A percentile compares a stretch with the other conserved stretches of the same genome.
Conservation (phyloP, 2,797 vertebrate genomes). For the Acanthurus tractus region DNA sequence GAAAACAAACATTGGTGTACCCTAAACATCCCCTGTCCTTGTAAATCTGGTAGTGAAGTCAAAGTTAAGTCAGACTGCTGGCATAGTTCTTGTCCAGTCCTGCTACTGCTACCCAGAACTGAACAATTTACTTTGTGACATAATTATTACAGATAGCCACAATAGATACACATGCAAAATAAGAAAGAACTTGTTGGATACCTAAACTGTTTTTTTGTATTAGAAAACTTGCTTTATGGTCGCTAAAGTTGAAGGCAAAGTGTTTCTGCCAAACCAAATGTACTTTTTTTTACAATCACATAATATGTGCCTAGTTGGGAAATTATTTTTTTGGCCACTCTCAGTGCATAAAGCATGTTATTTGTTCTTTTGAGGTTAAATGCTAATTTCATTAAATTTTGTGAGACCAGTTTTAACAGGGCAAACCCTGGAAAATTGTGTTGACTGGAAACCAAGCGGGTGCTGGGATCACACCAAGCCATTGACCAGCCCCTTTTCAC, state of each 20-base stretch:
- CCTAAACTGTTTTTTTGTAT: not conserved
- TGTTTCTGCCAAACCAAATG: not conserved
- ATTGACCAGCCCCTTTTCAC: slow-evolving; percentile 88
- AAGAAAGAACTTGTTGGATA: not conserved
- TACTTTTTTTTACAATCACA: not conserved
- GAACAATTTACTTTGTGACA: not conserved
- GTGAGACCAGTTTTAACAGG: slow-evolving; percentile 22
- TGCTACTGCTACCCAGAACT: not conserved
- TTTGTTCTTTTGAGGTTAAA: not conserved
- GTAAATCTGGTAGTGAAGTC: too few species aligned
- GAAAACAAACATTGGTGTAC: too few species aligned
- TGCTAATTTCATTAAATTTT: slow-evolving; percentile 31
- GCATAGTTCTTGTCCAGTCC: not conserved
- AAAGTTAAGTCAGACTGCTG: not conserved
- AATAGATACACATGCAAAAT: not conserved
- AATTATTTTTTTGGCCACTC: not conserved
- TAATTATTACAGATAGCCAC: not conserved
- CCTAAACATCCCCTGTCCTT: too few species aligned
- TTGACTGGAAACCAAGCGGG: slow-evolving; percentile 11
- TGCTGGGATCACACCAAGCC: slow-evolving; percentile 78
- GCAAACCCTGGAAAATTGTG: slow-evolving; percentile 8
- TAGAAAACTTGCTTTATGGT: not conserved
- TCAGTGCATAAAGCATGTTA: not conserved
- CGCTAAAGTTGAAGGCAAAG: not conserved
- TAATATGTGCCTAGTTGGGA: not conserved